These are phyloP conservation scores for Polia nebulosa DNA, from an alignment of 2,888 invertebrate genomes.

Conservation along the genomic window DNA sequence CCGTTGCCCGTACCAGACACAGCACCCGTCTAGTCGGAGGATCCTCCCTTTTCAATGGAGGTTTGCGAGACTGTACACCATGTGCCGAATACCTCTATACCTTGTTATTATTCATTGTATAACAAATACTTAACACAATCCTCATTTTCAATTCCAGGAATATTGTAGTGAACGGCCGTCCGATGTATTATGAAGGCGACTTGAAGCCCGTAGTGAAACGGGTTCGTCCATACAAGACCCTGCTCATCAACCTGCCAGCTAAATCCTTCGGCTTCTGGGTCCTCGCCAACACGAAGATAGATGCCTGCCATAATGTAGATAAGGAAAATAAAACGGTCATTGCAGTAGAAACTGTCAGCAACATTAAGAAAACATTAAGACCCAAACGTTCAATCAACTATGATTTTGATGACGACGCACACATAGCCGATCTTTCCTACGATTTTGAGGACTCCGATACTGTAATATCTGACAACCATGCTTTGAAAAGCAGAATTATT, in stretches of 20 bases:
- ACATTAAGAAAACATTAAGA: slow-evolving; percentile 64
- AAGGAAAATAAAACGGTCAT: slow-evolving; percentile 63
- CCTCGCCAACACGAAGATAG: slow-evolving; percentile 92
- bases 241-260: slow-evolving; percentile 92
- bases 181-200: slow-evolving; percentile 91
- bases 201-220: slow-evolving; percentile 89
- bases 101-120: neutral
- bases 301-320: slow-evolving; percentile 86
- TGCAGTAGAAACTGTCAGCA: slow-evolving; percentile 62
- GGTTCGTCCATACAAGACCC: slow-evolving; percentile 87
- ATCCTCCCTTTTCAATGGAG: too few species aligned
- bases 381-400: slow-evolving; percentile 72
- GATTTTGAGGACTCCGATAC: slow-evolving; percentile 64
- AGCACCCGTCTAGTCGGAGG: too few species aligned
- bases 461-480: slow-evolving; percentile 59
- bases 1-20: too few species aligned
- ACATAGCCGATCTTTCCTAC: slow-evolving; percentile 61
- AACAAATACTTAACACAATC: neutral
- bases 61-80: too few species aligned
- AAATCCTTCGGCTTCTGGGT: slow-evolving; percentile 95
- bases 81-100: too few species aligned
- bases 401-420: slow-evolving; percentile 64
- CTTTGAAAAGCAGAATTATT: slow-evolving; percentile 70
- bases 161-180: slow-evolving; percentile 92
- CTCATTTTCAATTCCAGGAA: slow-evolving; percentile 81